Percentiles rank a stretch among this genome's conserved stretches.
phyloP scores from a whole-genome alignment of 2,888 invertebrate species.

The Xiphydria camelus region DNA sequence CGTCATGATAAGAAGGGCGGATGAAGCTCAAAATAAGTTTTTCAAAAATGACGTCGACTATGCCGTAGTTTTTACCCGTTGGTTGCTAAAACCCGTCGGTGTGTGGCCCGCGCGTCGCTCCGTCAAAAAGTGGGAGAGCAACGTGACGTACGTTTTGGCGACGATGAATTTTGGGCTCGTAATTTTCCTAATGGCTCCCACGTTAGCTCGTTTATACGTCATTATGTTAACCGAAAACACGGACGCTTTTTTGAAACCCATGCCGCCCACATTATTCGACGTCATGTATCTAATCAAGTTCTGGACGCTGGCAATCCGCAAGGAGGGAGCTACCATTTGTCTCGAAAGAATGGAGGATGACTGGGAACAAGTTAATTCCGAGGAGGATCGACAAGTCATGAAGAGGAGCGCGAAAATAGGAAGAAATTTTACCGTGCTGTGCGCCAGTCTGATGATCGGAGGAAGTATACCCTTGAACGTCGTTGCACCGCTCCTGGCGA shows the following conservation, averaged over 20 bases:
- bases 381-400: slow-evolving; percentile 42
- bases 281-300: slow-evolving; percentile 39
- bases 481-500: slow-evolving; percentile 38
- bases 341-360: slow-evolving; percentile 40
- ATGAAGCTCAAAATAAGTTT: neutral
- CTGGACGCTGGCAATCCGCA: slow-evolving; percentile 46
- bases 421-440: slow-evolving; percentile 41
- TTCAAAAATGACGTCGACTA: slow-evolving; percentile 11
- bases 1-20: neutral
- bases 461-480: slow-evolving; percentile 50
- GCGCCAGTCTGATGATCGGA: slow-evolving; percentile 44
- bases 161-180: slow-evolving; percentile 9
- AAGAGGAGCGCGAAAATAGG: slow-evolving; percentile 43
- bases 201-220: slow-evolving; percentile 13
- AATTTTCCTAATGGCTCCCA: slow-evolving; percentile 13
- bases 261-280: neutral
- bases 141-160: slow-evolving; percentile 13
- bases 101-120: slow-evolving; percentile 16
- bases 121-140: neutral
- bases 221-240: slow-evolving; percentile 15
- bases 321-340: slow-evolving; percentile 30
- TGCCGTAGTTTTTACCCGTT: slow-evolving; percentile 15
- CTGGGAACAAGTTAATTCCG: slow-evolving; percentile 36
- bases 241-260: neutral
- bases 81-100: slow-evolving; percentile 18